A percentile compares a stretch with the other conserved stretches of the same genome.
These are phyloP conservation scores for Gryllus bimaculatus DNA, from an alignment of 1,140 invertebrate genomes.

Conservation along the genomic window DNA sequence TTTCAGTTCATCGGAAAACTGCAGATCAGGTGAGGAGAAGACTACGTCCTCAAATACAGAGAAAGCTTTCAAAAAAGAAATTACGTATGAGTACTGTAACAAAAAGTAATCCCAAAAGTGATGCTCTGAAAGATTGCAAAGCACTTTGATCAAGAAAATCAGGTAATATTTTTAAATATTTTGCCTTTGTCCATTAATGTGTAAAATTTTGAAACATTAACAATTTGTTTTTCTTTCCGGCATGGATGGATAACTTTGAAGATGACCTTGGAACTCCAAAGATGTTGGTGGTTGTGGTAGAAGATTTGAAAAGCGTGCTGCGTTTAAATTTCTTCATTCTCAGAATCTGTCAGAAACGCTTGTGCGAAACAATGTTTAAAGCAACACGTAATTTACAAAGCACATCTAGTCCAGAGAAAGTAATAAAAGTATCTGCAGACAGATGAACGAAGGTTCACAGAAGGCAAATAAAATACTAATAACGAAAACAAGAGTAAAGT, in stretches of 20 bases:
- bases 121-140: slow-evolving; percentile 10
- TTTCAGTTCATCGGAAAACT: slow-evolving; percentile 42
- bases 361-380: slow-evolving; percentile 11
- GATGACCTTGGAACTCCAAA: slow-evolving; percentile 42
- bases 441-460: not conserved
- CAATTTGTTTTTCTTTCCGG: slow-evolving; percentile 27
- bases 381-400: not conserved
- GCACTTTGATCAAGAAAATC: slow-evolving; percentile 23
- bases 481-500: not conserved
- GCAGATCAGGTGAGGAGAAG: slow-evolving; percentile 48
- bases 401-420: not conserved
- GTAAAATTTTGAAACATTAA: slow-evolving; percentile 7
- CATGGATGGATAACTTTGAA: slow-evolving; percentile 50
- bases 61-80: slow-evolving; percentile 44
- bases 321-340: slow-evolving; percentile 51
- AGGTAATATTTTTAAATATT: slow-evolving; percentile 27
- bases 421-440: not conserved
- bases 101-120: slow-evolving; percentile 19
- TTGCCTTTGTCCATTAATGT: not conserved
- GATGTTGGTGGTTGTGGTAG: slow-evolving; percentile 57
- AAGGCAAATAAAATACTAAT: not conserved
- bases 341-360: slow-evolving; percentile 36
- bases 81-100: slow-evolving; percentile 25
- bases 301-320: slow-evolving; percentile 53
- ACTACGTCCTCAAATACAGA: slow-evolving; percentile 45